These are phyloP conservation scores for Drosophila willistoni DNA, from an alignment of 1,140 invertebrate genomes.

Conservation along the genomic window DNA sequence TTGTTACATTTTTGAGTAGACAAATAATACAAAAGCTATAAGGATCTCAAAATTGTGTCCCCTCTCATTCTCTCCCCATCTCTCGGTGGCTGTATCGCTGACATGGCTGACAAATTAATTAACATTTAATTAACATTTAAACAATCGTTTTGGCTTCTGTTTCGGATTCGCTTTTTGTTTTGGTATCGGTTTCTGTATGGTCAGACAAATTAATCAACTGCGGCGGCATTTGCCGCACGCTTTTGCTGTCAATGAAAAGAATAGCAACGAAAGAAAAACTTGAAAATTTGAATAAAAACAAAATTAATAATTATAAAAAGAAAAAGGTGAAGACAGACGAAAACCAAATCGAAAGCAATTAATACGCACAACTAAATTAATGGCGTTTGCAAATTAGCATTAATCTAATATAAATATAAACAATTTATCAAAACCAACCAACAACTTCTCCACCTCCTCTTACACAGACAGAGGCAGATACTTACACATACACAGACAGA, in stretches of 20 bases:
- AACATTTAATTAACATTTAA: conserved; percentile 75
- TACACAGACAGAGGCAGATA: conserved; percentile 32
- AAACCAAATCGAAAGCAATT: conserved; percentile 49
- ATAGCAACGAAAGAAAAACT: conserved; percentile 41
- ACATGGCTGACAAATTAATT: conserved; percentile 72
- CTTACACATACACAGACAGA: conserved; percentile 23
- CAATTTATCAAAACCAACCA: conserved; percentile 59
- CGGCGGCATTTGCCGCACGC: conserved; percentile 45
- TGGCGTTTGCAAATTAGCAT: conserved; percentile 63
- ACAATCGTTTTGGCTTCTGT: conserved; percentile 69
- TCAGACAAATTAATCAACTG: conserved; percentile 14
- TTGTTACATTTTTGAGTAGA: conserved; percentile 9
- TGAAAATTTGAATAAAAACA: conserved; percentile 52
- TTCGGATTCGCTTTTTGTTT: conserved; percentile 7
- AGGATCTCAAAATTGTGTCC: background rate
- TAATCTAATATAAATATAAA: conserved; percentile 64
- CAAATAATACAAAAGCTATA: conserved; percentile 42
- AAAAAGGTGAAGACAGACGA: conserved; percentile 22
- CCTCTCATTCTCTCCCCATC: conserved; percentile 25
- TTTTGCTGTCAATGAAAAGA: conserved; percentile 63
- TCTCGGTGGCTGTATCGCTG: conserved; percentile 4
- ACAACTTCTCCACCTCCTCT: no score
- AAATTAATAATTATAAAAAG: conserved; percentile 32
- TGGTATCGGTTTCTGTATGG: conserved; percentile 10
- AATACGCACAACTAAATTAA: conserved; percentile 74